phyloP scores from a whole-genome alignment of 1,140 invertebrate genomes.

The Hormaphis cornu region DNA sequence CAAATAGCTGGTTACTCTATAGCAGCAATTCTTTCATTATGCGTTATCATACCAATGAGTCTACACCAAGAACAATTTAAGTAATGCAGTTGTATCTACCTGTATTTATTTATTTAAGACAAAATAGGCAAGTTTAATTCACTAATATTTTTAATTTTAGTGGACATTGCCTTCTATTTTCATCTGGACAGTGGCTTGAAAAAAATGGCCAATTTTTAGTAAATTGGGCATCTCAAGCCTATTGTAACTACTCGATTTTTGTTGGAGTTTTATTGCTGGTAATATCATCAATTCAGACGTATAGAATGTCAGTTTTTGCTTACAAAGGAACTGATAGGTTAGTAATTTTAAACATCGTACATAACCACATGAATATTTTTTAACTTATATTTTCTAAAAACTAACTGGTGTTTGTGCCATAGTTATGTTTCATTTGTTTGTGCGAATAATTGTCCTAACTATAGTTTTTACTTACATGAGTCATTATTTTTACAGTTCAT shows the following conservation, averaged over 20 bases:
- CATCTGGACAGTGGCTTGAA: constrained; percentile 75
- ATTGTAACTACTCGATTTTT: constrained; percentile 81
- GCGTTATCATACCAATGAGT: constrained; percentile 76
- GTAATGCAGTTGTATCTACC: constrained; percentile 47
- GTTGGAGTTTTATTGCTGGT: constrained; percentile 68
- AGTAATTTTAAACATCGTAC: not conserved
- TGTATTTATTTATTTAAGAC: not conserved
- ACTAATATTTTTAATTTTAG: constrained; percentile 44
- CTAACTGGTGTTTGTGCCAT: too few species aligned
- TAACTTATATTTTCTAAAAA: too few species aligned
- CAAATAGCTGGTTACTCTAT: constrained; percentile 85
- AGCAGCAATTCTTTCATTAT: constrained; percentile 77
- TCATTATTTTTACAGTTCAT: constrained; percentile 53
- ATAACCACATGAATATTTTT: too few species aligned
- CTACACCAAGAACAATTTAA: constrained; percentile 79
- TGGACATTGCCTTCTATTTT: constrained; percentile 84
- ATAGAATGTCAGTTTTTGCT: constrained; percentile 66
- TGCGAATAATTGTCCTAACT: too few species aligned
- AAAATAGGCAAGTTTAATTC: not conserved
- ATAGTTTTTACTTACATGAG: too few species aligned
- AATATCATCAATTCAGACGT: constrained; percentile 68
- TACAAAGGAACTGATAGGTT: constrained; percentile 67
- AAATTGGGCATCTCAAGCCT: constrained; percentile 70
- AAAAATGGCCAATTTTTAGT: constrained; percentile 72
- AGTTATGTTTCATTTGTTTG: too few species aligned